Evolutionary conservation across 2,113 vertebrate genomes (phyloP), one percentile per base, ranked within the genome.

Genomic region (Phainopepla nitens): DNA sequence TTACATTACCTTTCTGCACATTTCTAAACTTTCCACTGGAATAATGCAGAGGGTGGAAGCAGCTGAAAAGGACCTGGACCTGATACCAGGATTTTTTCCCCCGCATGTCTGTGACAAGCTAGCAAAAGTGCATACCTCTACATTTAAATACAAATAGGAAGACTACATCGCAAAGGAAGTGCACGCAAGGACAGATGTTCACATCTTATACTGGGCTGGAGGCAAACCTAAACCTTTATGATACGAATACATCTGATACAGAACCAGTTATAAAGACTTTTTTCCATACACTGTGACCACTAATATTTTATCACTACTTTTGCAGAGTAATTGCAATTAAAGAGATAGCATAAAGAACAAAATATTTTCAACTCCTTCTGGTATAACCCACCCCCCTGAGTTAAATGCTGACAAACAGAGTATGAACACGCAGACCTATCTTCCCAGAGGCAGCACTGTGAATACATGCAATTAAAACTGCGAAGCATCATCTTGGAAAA

Each of bases 41-140:
- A 56, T 28, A 75, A 5, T 0, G 1, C 42, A 65, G 45, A 80
- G 68, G 23, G 20, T 70, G 20, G 25, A 69, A 71, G 50, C 65
- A 82, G 68, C n/a, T 36, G 47, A 73, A 89, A 62, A 69, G 44
- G 44, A 57, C 77, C 13, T 6, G 7, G 35, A 80, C 14, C n/a
- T 0, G 1, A 77, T 4, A 49, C 29, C 51, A 54, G 35, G n/a
- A 54, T 68, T 92, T 35, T 14, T 0, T 7, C 10, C 1, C 2
- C 3, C 0, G 5, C 23, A 1, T 1, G 8, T 31, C 79, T 35
- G 15, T 82, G 87, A 80, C 61, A 90, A 91, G 69, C 56, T 33
- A 60, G 73, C 35, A n/a, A 9, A 57, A 87, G 35, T 2, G 8
- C 73, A 82, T 89, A 68, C 54, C 69, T 84, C 68, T 41, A 85